Conservation (phyloP, 92 coral and sea anemone genomes). For the Umimayanthus kanabou region DNA sequence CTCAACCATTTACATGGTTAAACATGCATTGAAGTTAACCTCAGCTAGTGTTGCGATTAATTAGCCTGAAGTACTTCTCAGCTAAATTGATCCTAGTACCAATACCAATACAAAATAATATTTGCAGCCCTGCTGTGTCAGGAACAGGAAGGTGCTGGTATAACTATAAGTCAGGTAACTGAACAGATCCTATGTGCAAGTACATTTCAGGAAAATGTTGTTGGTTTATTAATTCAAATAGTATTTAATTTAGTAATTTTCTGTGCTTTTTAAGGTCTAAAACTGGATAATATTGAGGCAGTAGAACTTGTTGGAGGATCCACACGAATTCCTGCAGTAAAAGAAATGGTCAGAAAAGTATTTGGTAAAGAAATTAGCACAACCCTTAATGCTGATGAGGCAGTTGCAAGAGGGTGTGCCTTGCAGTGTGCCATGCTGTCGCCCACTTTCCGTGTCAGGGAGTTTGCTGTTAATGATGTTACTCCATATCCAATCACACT, state of each 20-base stretch:
- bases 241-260: not conserved
- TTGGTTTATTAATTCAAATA: not conserved
- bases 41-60: too few species aligned
- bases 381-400: conserved; percentile 96
- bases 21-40: too few species aligned
- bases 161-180: not conserved
- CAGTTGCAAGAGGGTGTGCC: conserved; percentile 98
- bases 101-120: not conserved
- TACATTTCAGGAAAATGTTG: too few species aligned
- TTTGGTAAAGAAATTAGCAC: conserved; percentile 87
- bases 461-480: conserved; percentile 85
- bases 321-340: conserved; percentile 88
- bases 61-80: too few species aligned
- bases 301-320: conserved; percentile 98
- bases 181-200: too few species aligned
- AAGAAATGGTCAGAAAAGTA: conserved; percentile 64
- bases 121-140: not conserved
- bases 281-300: conserved; percentile 79
- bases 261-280: conserved; percentile 66
- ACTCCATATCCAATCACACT: conserved; percentile 87
- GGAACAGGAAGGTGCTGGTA: not conserved
- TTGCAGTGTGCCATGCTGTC: conserved; percentile 98
- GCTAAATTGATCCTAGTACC: too few species aligned
- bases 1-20: too few species aligned
- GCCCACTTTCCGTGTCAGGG: conserved; percentile 97